phyloP scores from a whole-genome alignment of 2,797 vertebrate species.

The Petrocephalus schoutedeni region DNA sequence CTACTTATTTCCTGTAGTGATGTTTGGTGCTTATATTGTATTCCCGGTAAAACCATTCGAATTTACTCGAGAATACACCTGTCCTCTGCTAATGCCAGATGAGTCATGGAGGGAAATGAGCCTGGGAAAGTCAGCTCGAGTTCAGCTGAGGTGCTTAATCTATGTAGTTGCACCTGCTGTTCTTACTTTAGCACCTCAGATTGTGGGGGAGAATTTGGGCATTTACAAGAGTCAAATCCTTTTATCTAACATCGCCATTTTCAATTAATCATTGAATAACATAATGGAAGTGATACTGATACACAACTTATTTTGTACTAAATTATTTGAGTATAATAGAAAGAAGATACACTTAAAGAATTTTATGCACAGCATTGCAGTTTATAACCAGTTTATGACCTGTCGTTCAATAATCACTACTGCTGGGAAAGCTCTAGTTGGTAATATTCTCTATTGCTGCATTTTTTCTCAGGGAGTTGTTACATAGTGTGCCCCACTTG shows the following conservation, averaged over 20 bases:
- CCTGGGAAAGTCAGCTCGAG: conserved; percentile 15
- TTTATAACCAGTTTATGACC: background rate
- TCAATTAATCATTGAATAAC: background rate
- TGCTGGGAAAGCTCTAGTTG: background rate
- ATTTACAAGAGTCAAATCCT: background rate
- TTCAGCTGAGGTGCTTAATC: conserved; percentile 11
- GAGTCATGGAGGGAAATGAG: conserved; percentile 17
- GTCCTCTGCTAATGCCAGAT: background rate
- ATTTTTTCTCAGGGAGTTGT: background rate
- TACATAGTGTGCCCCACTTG: background rate
- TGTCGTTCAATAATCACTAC: background rate
- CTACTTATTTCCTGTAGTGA: background rate
- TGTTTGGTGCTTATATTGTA: background rate
- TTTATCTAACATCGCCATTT: background rate
- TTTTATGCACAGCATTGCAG: background rate
- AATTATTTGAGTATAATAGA: background rate
- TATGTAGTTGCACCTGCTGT: background rate
- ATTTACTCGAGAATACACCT: background rate
- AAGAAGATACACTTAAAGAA: background rate
- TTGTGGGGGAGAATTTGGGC: background rate
- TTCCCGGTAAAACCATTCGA: background rate
- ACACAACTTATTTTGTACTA: background rate
- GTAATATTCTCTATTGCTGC: background rate
- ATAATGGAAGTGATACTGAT: background rate
- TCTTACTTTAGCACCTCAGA: background rate